Conservation (phyloP, 1,140 invertebrate genomes). For the Pemphigus obesinymphae region DNA sequence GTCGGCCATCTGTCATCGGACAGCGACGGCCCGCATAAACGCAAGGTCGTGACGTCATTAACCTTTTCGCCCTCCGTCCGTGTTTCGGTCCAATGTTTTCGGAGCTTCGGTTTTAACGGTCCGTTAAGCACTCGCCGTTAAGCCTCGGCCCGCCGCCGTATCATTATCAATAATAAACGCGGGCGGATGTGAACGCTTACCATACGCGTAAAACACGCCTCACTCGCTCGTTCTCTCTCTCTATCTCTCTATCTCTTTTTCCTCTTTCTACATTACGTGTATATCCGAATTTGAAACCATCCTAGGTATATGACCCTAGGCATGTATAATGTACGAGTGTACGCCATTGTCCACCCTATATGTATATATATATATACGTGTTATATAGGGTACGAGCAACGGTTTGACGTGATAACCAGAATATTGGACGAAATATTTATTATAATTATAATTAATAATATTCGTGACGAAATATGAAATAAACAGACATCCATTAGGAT, state of each 20-base stretch:
- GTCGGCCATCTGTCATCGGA: neutral
- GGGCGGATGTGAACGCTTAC: conserved; percentile 8
- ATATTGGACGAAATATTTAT: too few species aligned
- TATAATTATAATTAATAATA: too few species aligned
- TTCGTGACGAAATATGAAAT: too few species aligned
- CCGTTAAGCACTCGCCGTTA: conserved; percentile 27
- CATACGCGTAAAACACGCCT: conserved; percentile 11
- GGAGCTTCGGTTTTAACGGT: conserved; percentile 35
- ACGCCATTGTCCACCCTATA: too few species aligned
- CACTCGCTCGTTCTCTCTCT: neutral
- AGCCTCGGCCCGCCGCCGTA: neutral
- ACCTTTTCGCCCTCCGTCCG: conserved; percentile 20
- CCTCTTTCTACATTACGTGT: neutral
- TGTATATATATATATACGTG: too few species aligned
- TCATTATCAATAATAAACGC: conserved; percentile 24
- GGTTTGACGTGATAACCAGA: too few species aligned
- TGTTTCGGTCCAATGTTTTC: conserved; percentile 25
- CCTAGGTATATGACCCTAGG: too few species aligned
- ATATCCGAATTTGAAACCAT: neutral
- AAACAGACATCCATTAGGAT: too few species aligned
- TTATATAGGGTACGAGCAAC: too few species aligned
- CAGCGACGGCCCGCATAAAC: neutral
- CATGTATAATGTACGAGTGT: too few species aligned
- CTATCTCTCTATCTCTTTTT: neutral
- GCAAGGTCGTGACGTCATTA: conserved; percentile 28